Conservation (phyloP, 2,888 invertebrate genomes). For the Amphimallon solstitiale region DNA sequence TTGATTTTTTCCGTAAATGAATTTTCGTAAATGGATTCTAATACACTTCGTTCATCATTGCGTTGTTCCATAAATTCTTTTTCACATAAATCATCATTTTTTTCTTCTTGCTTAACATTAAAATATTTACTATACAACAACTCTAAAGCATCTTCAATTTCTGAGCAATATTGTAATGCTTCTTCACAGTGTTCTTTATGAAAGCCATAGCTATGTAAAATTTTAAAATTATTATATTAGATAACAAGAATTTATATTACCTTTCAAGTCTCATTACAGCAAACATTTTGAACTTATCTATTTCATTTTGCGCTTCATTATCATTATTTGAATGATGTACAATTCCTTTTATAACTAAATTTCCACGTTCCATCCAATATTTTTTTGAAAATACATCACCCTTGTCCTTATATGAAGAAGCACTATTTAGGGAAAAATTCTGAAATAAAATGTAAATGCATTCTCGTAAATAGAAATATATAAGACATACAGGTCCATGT, state of each 20-base stretch:
- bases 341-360: slow-evolving; percentile 77
- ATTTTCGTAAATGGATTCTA: slow-evolving; percentile 81
- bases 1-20: slow-evolving; percentile 75
- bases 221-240: not conserved
- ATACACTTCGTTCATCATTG: slow-evolving; percentile 76
- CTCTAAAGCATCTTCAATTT: slow-evolving; percentile 77
- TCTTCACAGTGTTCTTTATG: slow-evolving; percentile 78
- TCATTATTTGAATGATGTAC: slow-evolving; percentile 74
- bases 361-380: slow-evolving; percentile 82
- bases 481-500: slow-evolving; percentile 74
- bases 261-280: slow-evolving; percentile 78
- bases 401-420: slow-evolving; percentile 70
- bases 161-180: slow-evolving; percentile 74
- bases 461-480: not conserved
- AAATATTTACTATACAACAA: slow-evolving; percentile 79
- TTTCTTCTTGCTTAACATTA: slow-evolving; percentile 42
- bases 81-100: slow-evolving; percentile 62
- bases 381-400: slow-evolving; percentile 74
- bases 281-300: slow-evolving; percentile 75
- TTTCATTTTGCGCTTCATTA: slow-evolving; percentile 68
- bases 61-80: slow-evolving; percentile 73
- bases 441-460: slow-evolving; percentile 50
- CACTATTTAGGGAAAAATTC: slow-evolving; percentile 65
- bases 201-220: slow-evolving; percentile 75
- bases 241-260: slow-evolving; percentile 58